Percentiles rank a stretch among this genome's conserved stretches.
These are phyloP conservation scores for Isoperla grammatica DNA, from an alignment of 2,888 invertebrate species.

Conservation along the genomic window DNA sequence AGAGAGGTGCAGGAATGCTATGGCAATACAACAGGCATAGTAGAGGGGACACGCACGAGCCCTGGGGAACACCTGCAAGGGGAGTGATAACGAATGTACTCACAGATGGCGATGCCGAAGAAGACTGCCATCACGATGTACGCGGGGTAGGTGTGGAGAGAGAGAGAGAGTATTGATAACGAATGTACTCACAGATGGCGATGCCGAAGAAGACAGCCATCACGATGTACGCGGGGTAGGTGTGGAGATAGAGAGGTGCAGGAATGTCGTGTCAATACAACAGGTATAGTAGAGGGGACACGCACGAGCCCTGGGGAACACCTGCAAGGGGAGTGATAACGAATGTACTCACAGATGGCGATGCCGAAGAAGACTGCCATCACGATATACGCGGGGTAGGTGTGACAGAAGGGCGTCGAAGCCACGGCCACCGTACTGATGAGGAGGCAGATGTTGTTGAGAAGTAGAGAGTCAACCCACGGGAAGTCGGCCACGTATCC, in stretches of 20 bases:
- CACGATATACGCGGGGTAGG: slow-evolving; percentile 68
- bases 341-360: slow-evolving; percentile 82
- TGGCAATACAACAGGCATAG: too few relatives aligned
- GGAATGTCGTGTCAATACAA: too few relatives aligned
- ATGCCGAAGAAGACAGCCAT: slow-evolving; percentile 87
- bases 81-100: too few relatives aligned
- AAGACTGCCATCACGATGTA: slow-evolving; percentile 78
- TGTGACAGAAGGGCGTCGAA: slow-evolving; percentile 74
- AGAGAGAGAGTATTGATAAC: too few relatives aligned
- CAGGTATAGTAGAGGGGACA: too few relatives aligned
- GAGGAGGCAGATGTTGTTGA: slow-evolving; percentile 90
- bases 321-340: not conserved
- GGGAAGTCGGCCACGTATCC: slow-evolving; percentile 90
- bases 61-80: too few relatives aligned
- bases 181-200: slow-evolving; percentile 82
- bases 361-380: slow-evolving; percentile 87
- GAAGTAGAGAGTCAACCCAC: slow-evolving; percentile 81
- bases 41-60: too few relatives aligned
- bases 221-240: slow-evolving; percentile 68
- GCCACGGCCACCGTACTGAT: slow-evolving; percentile 83
- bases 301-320: not conserved
- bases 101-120: slow-evolving; percentile 89
- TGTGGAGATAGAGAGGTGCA: too few relatives aligned
- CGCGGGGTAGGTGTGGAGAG: slow-evolving; percentile 61
- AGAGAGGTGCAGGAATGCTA: too few relatives aligned